Evolutionary conservation across 2,888 invertebrate genomes (phyloP).

Genomic region (Invenusta paracnida): DNA sequence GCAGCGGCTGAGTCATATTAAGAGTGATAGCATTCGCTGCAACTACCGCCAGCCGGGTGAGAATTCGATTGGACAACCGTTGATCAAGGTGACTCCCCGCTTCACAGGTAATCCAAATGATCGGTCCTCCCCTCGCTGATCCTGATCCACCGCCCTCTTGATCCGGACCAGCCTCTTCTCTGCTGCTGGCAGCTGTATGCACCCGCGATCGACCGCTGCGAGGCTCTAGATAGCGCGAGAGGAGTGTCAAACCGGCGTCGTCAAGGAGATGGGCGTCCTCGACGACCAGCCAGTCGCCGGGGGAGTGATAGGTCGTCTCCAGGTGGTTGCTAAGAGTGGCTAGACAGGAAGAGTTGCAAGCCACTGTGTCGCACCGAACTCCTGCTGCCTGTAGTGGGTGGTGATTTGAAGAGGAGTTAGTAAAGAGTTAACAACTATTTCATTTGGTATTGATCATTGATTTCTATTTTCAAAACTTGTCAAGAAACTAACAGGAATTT

Average conservation of each 20-base stretch:
- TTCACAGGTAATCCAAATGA: neutral
- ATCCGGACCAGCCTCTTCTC: neutral
- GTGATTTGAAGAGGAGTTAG: neutral
- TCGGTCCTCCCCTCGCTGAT: neutral
- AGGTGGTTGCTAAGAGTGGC: constrained; percentile 45
- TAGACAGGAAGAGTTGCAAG: neutral
- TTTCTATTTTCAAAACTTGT: too few species aligned
- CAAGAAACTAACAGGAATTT: too few species aligned
- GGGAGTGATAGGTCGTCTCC: constrained; percentile 52
- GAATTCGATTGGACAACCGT: neutral
- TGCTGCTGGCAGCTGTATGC: too few species aligned
- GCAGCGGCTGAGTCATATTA: too few species aligned
- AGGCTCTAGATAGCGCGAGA: constrained; percentile 52
- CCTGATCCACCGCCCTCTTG: neutral
- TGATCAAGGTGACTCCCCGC: constrained; percentile 29
- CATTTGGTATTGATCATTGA: too few species aligned
- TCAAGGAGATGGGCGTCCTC: constrained; percentile 54
- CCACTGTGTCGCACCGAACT: neutral
- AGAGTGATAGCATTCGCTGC: constrained; percentile 31
- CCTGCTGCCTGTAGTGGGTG: constrained; percentile 46
- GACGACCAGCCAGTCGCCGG: constrained; percentile 56
- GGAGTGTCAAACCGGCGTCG: constrained; percentile 49
- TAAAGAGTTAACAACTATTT: neutral
- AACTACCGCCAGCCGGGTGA: neutral
- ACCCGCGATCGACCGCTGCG: constrained; percentile 40